These are phyloP conservation scores for Scaptomyza flava DNA, from an alignment of 2,888 invertebrate genomes.

Conservation along the genomic window DNA sequence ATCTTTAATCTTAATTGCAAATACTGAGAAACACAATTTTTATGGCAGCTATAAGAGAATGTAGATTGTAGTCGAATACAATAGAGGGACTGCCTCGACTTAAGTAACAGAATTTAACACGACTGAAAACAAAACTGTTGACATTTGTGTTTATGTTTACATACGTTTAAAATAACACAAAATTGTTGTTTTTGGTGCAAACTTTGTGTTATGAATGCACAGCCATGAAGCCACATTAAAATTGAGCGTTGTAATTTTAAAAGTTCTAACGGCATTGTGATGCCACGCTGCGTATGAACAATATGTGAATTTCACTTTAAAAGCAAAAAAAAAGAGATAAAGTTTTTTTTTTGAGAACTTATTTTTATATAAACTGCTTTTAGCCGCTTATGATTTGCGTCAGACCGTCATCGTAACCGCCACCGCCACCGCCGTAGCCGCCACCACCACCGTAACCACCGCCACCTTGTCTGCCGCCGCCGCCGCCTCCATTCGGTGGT, in stretches of 20 bases:
- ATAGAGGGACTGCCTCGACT: background rate
- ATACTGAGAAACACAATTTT: background rate
- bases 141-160: background rate
- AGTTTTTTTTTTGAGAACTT: background rate
- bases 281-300: background rate
- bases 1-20: background rate
- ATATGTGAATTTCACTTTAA: background rate
- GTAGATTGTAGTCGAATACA: background rate
- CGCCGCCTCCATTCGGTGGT: constrained; percentile 41
- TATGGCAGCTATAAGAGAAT: background rate
- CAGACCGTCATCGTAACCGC: constrained; percentile 54
- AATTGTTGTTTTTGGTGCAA: background rate
- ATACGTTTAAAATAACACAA: background rate
- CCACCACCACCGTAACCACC: constrained; percentile 48
- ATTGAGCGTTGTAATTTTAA: background rate
- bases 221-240: background rate
- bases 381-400: constrained; percentile 66
- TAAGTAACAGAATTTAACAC: background rate
- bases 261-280: background rate
- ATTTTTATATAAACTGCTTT: constrained; percentile 3
- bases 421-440: constrained; percentile 23
- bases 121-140: background rate
- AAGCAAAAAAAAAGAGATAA: constrained; percentile 6
- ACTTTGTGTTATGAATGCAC: background rate
- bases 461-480: constrained; percentile 16